A percentile compares a stretch with the other conserved stretches of the same genome.
Conservation (phyloP, 2,797 vertebrate species). For the Coracias cyanogaster region DNA sequence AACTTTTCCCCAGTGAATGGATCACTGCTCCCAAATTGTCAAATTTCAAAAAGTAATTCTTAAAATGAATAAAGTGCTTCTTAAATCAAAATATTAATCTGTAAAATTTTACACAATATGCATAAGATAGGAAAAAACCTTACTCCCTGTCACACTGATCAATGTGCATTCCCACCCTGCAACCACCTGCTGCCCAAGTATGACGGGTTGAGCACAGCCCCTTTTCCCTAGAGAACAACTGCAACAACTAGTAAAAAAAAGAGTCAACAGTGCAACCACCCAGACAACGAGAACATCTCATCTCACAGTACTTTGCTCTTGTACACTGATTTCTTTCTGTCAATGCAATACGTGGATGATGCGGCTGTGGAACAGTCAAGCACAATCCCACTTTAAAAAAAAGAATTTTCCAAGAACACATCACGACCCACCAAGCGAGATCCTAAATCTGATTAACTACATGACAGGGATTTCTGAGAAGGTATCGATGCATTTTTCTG, state of each 20-base stretch:
- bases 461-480: neutral
- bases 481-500: neutral
- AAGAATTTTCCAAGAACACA: neutral
- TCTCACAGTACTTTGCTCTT: neutral
- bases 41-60: neutral
- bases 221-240: neutral
- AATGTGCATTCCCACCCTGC: neutral
- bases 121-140: neutral
- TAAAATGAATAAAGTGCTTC: neutral
- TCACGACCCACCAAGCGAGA: neutral
- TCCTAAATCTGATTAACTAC: neutral
- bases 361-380: neutral
- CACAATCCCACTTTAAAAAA: neutral
- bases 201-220: neutral
- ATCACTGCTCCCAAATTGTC: neutral
- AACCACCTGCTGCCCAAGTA: accelerated
- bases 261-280: neutral
- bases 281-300: neutral
- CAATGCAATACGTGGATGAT: neutral
- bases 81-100: neutral
- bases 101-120: neutral
- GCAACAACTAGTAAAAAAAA: neutral
- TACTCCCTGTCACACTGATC: neutral
- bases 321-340: neutral
- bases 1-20: neutral